These are phyloP conservation scores for Montipora sp. DNA, from an alignment of 64 coral and sea anemone genomes.

Conservation along the genomic window DNA sequence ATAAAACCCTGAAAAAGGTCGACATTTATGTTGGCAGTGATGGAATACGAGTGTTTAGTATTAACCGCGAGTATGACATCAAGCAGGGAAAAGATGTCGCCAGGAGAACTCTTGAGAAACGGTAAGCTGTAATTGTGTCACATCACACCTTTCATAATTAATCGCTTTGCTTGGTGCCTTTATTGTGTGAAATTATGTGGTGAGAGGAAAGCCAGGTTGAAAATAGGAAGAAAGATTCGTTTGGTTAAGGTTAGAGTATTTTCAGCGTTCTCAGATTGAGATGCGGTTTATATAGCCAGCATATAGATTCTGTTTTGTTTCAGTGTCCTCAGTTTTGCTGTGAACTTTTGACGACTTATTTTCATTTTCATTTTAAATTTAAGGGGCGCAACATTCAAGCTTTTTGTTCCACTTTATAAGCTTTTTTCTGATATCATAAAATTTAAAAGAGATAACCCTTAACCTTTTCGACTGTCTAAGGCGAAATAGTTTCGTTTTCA, in stretches of 20 bases:
- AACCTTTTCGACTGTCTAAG: too few relatives aligned
- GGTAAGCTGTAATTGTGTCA: slow-evolving; percentile 51
- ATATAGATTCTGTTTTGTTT: not conserved
- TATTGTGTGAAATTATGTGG: not conserved
- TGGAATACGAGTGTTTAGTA: slow-evolving; percentile 85
- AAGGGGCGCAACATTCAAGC: not conserved
- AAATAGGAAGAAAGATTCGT: not conserved
- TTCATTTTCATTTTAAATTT: not conserved
- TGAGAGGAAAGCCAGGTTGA: not conserved
- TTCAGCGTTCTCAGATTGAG: too few relatives aligned
- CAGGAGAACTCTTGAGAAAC: slow-evolving; percentile 90
- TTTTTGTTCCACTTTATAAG: not conserved
- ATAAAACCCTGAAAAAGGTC: slow-evolving; percentile 84
- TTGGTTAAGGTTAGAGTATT: not conserved
- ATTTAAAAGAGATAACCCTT: not conserved
- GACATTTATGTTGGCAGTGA: slow-evolving; percentile 91
- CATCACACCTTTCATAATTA: not conserved
- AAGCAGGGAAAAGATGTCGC: slow-evolving; percentile 91
- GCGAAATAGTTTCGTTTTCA: not conserved
- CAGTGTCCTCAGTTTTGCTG: not conserved
- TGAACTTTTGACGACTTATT: not conserved
- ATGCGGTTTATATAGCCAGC: too few relatives aligned
- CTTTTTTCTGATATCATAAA: not conserved
- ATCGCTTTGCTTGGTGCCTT: not conserved
- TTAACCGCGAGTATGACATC: slow-evolving; percentile 81